These are phyloP conservation scores for Zaprionus africanus DNA, from an alignment of 1,140 invertebrate genomes.

Conservation along the genomic window DNA sequence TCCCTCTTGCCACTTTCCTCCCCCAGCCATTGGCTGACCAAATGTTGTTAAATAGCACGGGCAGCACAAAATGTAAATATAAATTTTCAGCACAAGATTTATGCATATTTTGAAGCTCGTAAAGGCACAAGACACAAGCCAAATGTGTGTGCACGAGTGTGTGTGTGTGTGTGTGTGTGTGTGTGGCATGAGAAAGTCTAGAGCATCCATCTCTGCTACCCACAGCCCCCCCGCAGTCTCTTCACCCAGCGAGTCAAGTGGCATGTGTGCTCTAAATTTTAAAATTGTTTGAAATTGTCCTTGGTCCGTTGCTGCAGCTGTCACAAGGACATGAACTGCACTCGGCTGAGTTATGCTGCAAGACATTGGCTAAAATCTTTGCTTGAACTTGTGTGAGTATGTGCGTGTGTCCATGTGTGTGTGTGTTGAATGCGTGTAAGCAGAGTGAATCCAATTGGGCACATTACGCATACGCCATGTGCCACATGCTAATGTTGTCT, in stretches of 20 bases:
- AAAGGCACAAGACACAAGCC: constrained; percentile 36
- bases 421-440: constrained; percentile 26
- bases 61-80: constrained; percentile 74
- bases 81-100: constrained; percentile 75
- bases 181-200: background rate
- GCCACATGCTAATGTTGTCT: constrained; percentile 34
- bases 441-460: constrained; percentile 48
- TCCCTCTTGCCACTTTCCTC: background rate
- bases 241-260: constrained; percentile 30
- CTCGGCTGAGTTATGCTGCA: constrained; percentile 56
- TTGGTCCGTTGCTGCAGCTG: constrained; percentile 60
- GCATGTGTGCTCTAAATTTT: constrained; percentile 73
- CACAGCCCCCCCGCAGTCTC: background rate
- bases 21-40: constrained; percentile 47
- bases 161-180: background rate
- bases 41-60: constrained; percentile 81
- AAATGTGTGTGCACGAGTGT: constrained; percentile 8
- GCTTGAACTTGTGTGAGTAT: constrained; percentile 25
- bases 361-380: constrained; percentile 63
- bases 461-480: constrained; percentile 72
- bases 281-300: constrained; percentile 74
- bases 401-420: constrained; percentile 18
- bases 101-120: constrained; percentile 72
- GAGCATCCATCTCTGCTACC: background rate
- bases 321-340: constrained; percentile 75